Percentiles rank a stretch among this genome's conserved stretches.
Evolutionary conservation across 2,797 vertebrate species (phyloP).

Genomic region (Coendou prehensilis): DNA sequence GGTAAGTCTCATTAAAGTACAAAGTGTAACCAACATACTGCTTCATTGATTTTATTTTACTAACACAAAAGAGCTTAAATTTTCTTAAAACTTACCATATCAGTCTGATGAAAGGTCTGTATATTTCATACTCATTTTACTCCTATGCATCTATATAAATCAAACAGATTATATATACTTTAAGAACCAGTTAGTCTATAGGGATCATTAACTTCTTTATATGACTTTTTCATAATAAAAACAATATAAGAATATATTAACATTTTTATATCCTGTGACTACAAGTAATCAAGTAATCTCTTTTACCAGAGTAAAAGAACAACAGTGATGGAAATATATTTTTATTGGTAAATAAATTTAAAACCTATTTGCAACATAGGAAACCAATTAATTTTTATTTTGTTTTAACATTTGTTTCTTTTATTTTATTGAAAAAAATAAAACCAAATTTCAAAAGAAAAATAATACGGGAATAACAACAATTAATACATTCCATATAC

Average conservation of each 20-base stretch:
- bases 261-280: background rate
- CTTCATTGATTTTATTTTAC: background rate
- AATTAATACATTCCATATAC: too few relatives aligned
- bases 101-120: background rate
- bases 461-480: too few relatives aligned
- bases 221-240: background rate
- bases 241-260: background rate
- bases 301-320: background rate
- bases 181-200: background rate
- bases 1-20: background rate
- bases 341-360: background rate
- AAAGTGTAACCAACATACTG: background rate
- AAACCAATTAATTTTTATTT: background rate
- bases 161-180: background rate
- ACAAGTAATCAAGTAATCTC: background rate
- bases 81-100: background rate
- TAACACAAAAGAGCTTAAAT: background rate
- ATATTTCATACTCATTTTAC: background rate
- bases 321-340: background rate
- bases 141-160: background rate
- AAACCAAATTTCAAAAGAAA: too few relatives aligned
- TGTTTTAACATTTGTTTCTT: too few relatives aligned
- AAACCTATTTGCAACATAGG: background rate
- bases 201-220: background rate
- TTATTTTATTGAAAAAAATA: too few relatives aligned